Percentiles rank a stretch among this genome's conserved stretches.
Evolutionary conservation across 92 coral and sea anemone genomes (phyloP).

Genomic region (Ricordea florida): DNA sequence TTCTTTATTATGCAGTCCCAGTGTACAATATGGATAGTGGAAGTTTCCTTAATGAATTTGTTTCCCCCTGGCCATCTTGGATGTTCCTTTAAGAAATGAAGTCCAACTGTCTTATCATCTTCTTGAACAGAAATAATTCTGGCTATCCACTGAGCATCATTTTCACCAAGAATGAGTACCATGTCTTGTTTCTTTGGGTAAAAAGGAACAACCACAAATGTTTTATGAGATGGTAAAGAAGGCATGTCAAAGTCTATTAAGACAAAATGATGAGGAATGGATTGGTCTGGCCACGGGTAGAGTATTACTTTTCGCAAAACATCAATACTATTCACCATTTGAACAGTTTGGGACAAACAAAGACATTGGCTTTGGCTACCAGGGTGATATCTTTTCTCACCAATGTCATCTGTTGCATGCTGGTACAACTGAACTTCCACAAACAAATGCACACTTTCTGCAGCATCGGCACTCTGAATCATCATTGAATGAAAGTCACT

Average conservation of each 20-base stretch:
- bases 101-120: slow-evolving; percentile 59
- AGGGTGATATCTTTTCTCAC: slow-evolving; percentile 38
- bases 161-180: slow-evolving; percentile 57
- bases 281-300: slow-evolving; percentile 53
- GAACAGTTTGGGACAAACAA: slow-evolving; percentile 37
- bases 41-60: slow-evolving; percentile 55
- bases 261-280: slow-evolving; percentile 32
- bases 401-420: slow-evolving; percentile 43
- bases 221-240: slow-evolving; percentile 58
- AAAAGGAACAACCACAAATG: slow-evolving; percentile 59
- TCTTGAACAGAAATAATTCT: slow-evolving; percentile 50
- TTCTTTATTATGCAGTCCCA: slow-evolving; percentile 51
- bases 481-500: slow-evolving; percentile 26
- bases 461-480: slow-evolving; percentile 5
- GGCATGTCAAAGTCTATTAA: slow-evolving; percentile 65
- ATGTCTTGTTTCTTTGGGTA: slow-evolving; percentile 64
- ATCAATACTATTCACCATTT: slow-evolving; percentile 49
- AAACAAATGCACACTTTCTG: slow-evolving; percentile 29
- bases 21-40: slow-evolving; percentile 53
- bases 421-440: slow-evolving; percentile 36
- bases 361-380: slow-evolving; percentile 60
- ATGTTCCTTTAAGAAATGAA: slow-evolving; percentile 67
- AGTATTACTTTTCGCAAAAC: slow-evolving; percentile 63
- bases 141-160: slow-evolving; percentile 60
- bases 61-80: slow-evolving; percentile 74